Evolutionary conservation across 2,888 invertebrate species (phyloP), one percentile per base, ranked within the genome.

Genomic region (Blastobasis lacticolella): DNA sequence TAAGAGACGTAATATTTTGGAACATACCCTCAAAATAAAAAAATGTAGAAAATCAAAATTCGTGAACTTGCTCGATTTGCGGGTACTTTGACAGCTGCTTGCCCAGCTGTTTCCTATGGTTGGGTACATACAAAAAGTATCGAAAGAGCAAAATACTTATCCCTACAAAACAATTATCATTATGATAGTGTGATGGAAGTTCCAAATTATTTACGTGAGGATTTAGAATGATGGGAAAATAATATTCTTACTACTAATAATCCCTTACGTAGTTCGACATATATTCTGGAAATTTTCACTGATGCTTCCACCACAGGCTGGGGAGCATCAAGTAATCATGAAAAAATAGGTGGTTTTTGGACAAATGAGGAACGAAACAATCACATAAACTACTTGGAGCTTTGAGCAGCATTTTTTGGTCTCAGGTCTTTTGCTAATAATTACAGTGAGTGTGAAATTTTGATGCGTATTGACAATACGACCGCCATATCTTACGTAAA

Each of bases 401-500:
- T 42, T 8, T 5, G 41, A 9, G 36, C 23, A 6, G 36, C 23
- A 5, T 41, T 7, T 45, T 10, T 45, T n/a, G 45, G 46, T 8
- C 37, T 37, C 10, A 8, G 8, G 37, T 5, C 37, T n/a, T 38
- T 46, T 46, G 46, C 37, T 1, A 46, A n/a, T 5, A 10, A 46
- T n/a, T 38, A 38, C 6, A 37, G 8, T 8, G 10, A 37, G 8
- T 46, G 37, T 10, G 46, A 9, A 45, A 45, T 23, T 38, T 37
- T 37, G 37, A 7, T 38, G 23, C 42, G n/a, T 8, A 6, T 37
- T 9, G 36, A 8, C 42, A 43, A 47, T n/a, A 45, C 60, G 57
- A 49, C 60, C 54, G 8, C 50, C 57, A n/a, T 54, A 57, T 42
- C 52, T 7, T 47, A 5, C 38, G 38, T 47, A 7, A 48, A 48